A percentile compares a stretch with the other conserved stretches of the same genome.
Conservation (phyloP, 30 jellyfish, hydroid and myxozoan genomes). For the Turritopsis dohrnii region DNA sequence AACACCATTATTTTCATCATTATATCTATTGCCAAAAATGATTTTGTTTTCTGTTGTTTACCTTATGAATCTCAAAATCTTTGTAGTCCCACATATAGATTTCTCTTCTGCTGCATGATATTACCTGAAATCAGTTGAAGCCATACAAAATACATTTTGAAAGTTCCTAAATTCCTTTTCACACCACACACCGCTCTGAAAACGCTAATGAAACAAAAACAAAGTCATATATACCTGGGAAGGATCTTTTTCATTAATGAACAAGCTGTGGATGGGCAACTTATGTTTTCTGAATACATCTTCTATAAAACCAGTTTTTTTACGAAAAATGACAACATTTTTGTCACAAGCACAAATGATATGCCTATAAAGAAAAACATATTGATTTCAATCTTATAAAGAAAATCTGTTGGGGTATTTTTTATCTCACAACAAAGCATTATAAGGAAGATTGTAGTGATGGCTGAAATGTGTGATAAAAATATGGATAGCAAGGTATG, state of each 20-base stretch:
- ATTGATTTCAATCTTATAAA: neutral
- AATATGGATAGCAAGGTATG: no score
- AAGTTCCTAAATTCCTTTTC: neutral
- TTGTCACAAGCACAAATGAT: conserved; percentile 77
- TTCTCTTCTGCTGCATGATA: conserved; percentile 20
- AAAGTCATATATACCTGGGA: conserved; percentile 9
- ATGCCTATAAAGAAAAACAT: conserved; percentile 30
- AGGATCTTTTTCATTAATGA: conserved; percentile 13
- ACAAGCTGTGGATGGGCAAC: conserved; percentile 16
- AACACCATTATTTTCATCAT: no score
- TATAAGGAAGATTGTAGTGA: no score
- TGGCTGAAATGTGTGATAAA: no score
- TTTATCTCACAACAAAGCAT: no score
- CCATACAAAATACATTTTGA: neutral
- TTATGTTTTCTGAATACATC: conserved; percentile 45
- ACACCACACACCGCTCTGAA: neutral
- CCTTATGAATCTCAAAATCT: conserved; percentile 58
- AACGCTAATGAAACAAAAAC: neutral
- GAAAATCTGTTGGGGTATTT: no score
- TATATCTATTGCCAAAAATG: neutral
- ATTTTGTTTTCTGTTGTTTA: neutral
- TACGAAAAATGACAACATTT: conserved; percentile 31
- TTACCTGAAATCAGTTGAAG: neutral
- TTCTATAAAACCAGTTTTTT: conserved; percentile 37
- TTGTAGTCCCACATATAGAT: conserved; percentile 60